Evolutionary conservation across 2,113 vertebrate genomes (phyloP), one percentile per base, ranked within the genome.

Genomic region (Donacobius atricapilla): DNA sequence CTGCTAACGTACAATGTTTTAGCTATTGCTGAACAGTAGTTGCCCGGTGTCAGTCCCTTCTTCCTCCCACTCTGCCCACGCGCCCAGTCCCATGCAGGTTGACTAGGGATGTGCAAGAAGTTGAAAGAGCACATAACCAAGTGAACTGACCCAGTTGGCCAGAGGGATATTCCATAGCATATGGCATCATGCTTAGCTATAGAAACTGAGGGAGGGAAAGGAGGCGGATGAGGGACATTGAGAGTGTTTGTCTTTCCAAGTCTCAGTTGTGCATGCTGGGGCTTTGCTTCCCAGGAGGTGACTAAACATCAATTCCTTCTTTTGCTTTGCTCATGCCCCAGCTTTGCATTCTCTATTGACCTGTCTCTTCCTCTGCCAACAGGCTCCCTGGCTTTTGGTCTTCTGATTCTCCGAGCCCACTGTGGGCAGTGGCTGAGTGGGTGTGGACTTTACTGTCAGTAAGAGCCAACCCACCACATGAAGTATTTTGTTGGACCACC

Each of bases 41-140:
- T 76, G 25, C 20, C 39, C 30, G 50, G 5, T 60, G 37, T 87
- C 33, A 19, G 35, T 50, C 65, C 60, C 75, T 78, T 66, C 47
- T 90, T 50, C 47, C 15, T 61, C 18, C 53, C 28, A 31, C 69
- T 40, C 37, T 57, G 37, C 35, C 17, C 33, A 28, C 3, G 2
- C 0, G 2, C 54, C 18, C 35, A 0, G 2, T 30, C 48, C 25
- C 19, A 33, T 11, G 10, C 7, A 3, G 17, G 11, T 8, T 19
- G 68, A 11, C 30, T 61, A 42, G 35, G 17, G 13, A 33, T 61
- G 37, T 4, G 3, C 40, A 61, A 61, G 40, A 71, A 35, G 12
- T 17, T 51, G 42, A 33, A 54, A 90, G 51, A 40, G 27, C 40
- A 28, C 28, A 33, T 35, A 50, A 50, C 16, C 17, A 40, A 50